phyloP scores from a whole-genome alignment of 2,888 invertebrate species.

The Falcaria lacertinaria region DNA sequence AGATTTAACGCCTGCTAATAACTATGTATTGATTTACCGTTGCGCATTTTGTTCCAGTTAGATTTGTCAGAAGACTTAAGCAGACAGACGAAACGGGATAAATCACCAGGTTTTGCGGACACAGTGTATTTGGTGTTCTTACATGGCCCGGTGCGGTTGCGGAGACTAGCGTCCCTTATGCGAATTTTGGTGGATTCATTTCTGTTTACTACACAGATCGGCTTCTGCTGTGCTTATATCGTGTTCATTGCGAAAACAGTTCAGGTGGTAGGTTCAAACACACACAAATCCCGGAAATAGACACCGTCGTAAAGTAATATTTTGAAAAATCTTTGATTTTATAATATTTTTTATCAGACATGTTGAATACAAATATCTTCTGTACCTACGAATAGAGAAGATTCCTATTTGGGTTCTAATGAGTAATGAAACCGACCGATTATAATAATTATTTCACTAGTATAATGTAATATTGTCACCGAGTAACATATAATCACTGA shows the following conservation, averaged over 20 bases:
- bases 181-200: slow-evolving; percentile 89
- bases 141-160: slow-evolving; percentile 84
- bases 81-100: slow-evolving; percentile 73
- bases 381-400: too few species aligned
- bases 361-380: too few species aligned
- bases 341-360: too few species aligned
- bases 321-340: too few species aligned
- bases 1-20: neutral
- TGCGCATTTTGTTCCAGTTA: slow-evolving; percentile 66
- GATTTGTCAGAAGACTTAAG: slow-evolving; percentile 85
- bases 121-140: slow-evolving; percentile 91
- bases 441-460: too few species aligned
- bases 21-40: neutral
- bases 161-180: slow-evolving; percentile 81
- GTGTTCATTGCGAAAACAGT: slow-evolving; percentile 95
- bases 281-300: too few species aligned
- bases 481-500: too few species aligned
- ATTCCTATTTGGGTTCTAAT: too few species aligned
- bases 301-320: too few species aligned
- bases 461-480: too few species aligned
- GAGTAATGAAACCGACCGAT: too few species aligned
- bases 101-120: slow-evolving; percentile 86
- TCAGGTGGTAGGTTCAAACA: slow-evolving; percentile 79
- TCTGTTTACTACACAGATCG: slow-evolving; percentile 96
- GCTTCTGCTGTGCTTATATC: slow-evolving; percentile 98